A percentile compares a stretch with the other conserved stretches of the same genome.
phyloP scores from a whole-genome alignment of 1,140 invertebrate genomes.

The Aphelinus atriplicis region DNA sequence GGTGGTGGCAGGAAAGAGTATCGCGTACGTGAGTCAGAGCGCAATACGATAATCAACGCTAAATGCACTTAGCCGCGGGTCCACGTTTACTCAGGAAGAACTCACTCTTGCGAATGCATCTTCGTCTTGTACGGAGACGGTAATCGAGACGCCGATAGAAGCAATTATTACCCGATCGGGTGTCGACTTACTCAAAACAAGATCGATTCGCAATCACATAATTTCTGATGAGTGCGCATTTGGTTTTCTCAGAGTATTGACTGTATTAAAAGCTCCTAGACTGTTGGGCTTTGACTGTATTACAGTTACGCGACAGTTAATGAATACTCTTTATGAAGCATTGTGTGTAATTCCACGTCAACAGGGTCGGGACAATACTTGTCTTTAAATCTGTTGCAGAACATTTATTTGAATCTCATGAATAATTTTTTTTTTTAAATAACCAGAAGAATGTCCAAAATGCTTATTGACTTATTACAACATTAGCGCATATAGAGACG shows the following conservation, averaged over 20 bases:
- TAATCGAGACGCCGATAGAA: neutral
- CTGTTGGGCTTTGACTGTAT: no score
- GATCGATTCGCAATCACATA: neutral
- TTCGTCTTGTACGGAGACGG: no score
- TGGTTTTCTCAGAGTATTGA: neutral
- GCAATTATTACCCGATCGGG: neutral
- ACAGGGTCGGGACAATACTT: no score
- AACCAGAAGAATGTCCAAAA: no score
- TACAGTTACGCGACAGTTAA: no score
- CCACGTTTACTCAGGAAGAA: neutral
- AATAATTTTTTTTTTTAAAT: no score
- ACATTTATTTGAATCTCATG: no score
- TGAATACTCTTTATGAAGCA: no score
- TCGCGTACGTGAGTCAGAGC: constrained; percentile 6
- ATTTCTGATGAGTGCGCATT: neutral
- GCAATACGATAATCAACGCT: neutral
- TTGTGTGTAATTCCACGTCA: no score
- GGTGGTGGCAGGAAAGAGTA: neutral
- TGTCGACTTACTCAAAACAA: neutral
- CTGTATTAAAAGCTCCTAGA: neutral
- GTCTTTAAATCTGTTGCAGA: no score
- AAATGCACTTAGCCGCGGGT: neutral
- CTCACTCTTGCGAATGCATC: neutral
- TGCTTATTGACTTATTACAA: no score
- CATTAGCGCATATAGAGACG: no score